Percentiles rank a stretch among this genome's conserved stretches.
Evolutionary conservation across 1,140 invertebrate genomes (phyloP).

Genomic region (Micrasema longulum): DNA sequence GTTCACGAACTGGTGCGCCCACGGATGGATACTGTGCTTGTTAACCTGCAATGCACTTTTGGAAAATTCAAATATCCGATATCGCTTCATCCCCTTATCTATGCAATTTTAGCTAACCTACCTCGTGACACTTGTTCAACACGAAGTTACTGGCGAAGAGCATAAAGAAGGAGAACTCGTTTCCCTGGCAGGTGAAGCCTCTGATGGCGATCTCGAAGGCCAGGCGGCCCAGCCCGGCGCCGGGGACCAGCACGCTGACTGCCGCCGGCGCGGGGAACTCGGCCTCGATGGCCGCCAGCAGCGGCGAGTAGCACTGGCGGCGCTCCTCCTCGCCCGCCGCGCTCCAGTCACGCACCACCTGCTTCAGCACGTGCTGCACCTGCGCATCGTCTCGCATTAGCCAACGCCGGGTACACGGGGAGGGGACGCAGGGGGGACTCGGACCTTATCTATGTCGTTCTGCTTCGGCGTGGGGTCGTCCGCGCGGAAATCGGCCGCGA

Average conservation of each 20-base stretch:
- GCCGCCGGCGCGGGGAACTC: slow-evolving; percentile 74
- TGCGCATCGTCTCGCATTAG: slow-evolving; percentile 15
- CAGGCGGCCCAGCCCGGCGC: slow-evolving; percentile 92
- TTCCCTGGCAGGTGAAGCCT: slow-evolving; percentile 95
- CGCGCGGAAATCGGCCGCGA: background rate
- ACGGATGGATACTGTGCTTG: slow-evolving; percentile 84
- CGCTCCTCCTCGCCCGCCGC: slow-evolving; percentile 84
- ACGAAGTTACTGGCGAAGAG: slow-evolving; percentile 96
- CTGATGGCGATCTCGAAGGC: slow-evolving; percentile 92
- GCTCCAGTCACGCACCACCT: slow-evolving; percentile 97
- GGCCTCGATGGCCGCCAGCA: slow-evolving; percentile 85
- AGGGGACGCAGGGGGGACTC: no score
- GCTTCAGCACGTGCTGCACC: slow-evolving; percentile 93
- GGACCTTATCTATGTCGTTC: slow-evolving; percentile 36
- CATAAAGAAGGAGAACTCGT: slow-evolving; percentile 98
- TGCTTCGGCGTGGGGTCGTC: background rate
- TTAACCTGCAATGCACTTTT: slow-evolving; percentile 61
- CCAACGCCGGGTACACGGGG: no score
- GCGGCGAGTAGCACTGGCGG: slow-evolving; percentile 89
- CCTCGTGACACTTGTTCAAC: slow-evolving; percentile 83
- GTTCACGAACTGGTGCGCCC: slow-evolving; percentile 94
- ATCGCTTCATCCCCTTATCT: background rate
- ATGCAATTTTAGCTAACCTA: slow-evolving; percentile 55
- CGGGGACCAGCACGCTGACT: slow-evolving; percentile 90
- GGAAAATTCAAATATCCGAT: no score